Evolutionary conservation across 1,140 invertebrate species (phyloP).

Genomic region (Cherax quadricarinatus): DNA sequence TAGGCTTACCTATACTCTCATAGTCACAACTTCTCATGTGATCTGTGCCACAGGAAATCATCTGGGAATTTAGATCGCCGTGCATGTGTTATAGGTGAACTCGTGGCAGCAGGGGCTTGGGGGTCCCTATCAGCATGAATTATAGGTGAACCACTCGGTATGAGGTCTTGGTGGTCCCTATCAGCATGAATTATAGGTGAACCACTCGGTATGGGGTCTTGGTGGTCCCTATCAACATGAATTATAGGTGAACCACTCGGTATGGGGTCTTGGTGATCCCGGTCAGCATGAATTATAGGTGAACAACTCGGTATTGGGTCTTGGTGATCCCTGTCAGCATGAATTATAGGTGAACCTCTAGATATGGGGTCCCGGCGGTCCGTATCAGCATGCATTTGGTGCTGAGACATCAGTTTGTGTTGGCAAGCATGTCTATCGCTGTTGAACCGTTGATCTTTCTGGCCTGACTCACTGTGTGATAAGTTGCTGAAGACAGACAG

Average conservation of each 20-base stretch:
- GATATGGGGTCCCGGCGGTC: too few relatives aligned
- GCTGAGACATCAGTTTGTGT: not conserved
- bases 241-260: too few relatives aligned
- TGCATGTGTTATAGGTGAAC: constrained; percentile 26
- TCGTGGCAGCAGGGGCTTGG: constrained; percentile 21
- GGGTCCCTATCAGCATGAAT: not conserved
- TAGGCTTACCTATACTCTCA: not conserved
- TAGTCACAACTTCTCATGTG: constrained; percentile 6
- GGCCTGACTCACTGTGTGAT: not conserved
- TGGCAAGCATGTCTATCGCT: not conserved
- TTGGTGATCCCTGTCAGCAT: not conserved
- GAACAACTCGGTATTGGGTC: too few relatives aligned
- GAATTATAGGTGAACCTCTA: too few relatives aligned
- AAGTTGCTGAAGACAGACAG: not conserved
- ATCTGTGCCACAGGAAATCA: constrained; percentile 40
- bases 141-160: too few relatives aligned
- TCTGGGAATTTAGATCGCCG: constrained; percentile 42
- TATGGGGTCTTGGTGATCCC: too few relatives aligned
- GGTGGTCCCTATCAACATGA: too few relatives aligned
- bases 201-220: too few relatives aligned
- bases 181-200: too few relatives aligned
- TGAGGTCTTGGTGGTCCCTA: too few relatives aligned
- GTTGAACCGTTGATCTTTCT: not conserved
- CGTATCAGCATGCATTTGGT: too few relatives aligned
- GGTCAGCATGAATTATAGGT: too few relatives aligned